A percentile compares a stretch with the other conserved stretches of the same genome.
Conservation (phyloP, 2,797 vertebrate species). For the Sebastes nivosus region DNA sequence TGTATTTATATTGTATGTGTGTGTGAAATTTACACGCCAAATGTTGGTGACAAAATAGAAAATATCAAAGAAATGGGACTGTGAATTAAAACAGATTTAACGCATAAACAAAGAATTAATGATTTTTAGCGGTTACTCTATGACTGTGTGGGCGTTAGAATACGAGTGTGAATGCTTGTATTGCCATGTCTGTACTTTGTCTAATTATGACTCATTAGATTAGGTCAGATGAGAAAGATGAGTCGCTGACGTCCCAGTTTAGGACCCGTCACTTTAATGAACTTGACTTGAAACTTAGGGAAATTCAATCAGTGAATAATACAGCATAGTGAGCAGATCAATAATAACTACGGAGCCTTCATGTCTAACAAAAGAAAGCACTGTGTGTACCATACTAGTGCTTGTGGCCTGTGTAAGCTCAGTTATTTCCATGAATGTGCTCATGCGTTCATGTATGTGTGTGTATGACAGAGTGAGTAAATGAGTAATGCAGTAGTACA, state of each 20-base stretch:
- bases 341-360: constrained; percentile 75
- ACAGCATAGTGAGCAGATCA: constrained; percentile 76
- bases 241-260: constrained; percentile 62
- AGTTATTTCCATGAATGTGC: not conserved
- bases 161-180: not conserved
- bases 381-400: constrained; percentile 26
- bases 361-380: constrained; percentile 64
- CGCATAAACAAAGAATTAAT: not conserved
- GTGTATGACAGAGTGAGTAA: not conserved
- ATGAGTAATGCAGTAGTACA: not conserved
- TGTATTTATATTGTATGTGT: not conserved
- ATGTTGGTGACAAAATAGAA: not conserved
- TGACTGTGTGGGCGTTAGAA: not conserved
- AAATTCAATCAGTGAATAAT: constrained; percentile 76
- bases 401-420: not conserved
- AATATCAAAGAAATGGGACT: not conserved
- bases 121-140: not conserved
- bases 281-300: constrained; percentile 77
- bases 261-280: constrained; percentile 70
- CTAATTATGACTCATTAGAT: not conserved
- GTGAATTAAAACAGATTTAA: not conserved
- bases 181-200: not conserved
- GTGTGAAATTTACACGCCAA: not conserved
- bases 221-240: constrained; percentile 27
- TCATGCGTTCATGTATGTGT: not conserved